These are phyloP conservation scores for Bubo bubo DNA, from an alignment of 2,113 vertebrate species.

Conservation along the genomic window DNA sequence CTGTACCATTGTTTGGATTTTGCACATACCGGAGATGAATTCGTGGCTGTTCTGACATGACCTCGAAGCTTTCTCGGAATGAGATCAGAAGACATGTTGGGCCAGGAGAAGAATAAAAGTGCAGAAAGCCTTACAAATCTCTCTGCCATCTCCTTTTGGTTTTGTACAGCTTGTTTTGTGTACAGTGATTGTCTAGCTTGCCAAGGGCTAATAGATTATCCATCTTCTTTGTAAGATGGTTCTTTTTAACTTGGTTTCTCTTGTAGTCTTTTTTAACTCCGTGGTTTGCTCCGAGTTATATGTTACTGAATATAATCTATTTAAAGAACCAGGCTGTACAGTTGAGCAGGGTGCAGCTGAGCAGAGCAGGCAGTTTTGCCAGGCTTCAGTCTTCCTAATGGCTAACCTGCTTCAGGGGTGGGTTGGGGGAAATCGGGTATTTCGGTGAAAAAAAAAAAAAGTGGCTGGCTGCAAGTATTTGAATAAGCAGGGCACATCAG, in stretches of 20 bases:
- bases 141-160: not conserved
- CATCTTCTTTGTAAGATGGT: not conserved
- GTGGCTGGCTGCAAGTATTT: not conserved
- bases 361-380: not conserved
- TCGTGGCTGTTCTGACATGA: not conserved
- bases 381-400: not conserved
- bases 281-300: not conserved
- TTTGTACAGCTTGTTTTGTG: not conserved
- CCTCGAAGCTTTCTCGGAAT: not conserved
- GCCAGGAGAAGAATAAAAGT: slow-evolving; percentile 8
- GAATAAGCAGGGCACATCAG: not conserved
- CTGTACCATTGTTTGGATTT: not conserved
- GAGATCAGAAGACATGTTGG: not conserved
- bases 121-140: not conserved
- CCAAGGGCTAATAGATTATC: not conserved
- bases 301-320: not conserved
- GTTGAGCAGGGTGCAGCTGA: not conserved
- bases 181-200: not conserved
- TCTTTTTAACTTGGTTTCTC: not conserved
- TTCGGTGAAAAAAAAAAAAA: not conserved
- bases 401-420: not conserved
- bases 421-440: not conserved
- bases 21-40: not conserved
- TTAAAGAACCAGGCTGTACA: not conserved
- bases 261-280: not conserved